These are phyloP conservation scores for Budorcas taxicolor DNA, from an alignment of 2,113 vertebrate species.

Conservation along the genomic window DNA sequence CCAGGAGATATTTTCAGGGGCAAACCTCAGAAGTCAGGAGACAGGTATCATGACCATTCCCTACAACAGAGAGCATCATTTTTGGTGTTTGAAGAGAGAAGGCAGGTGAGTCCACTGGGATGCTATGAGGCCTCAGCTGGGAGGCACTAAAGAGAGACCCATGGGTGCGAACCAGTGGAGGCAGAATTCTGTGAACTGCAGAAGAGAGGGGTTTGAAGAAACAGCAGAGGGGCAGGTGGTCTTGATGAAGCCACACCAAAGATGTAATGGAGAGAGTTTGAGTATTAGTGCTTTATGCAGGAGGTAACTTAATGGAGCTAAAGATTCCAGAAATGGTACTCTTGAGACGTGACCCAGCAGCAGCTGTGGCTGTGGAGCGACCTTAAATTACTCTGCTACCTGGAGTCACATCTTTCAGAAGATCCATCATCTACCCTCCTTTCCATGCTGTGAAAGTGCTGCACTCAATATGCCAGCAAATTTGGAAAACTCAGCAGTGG, in stretches of 20 bases:
- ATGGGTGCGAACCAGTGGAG: rapidly evolving
- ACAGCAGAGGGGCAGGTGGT: neutral
- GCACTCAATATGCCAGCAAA: too few relatives aligned
- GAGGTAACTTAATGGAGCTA: too few relatives aligned
- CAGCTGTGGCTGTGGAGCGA: rapidly evolving
- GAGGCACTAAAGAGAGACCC: rapidly evolving
- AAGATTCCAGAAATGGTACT: neutral
- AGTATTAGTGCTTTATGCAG: neutral
- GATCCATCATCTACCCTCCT: neutral
- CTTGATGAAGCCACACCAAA: neutral
- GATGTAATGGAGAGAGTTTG: neutral
- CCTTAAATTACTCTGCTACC: rapidly evolving
- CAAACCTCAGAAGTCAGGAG: neutral
- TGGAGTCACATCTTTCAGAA: neutral
- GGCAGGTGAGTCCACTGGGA: too few relatives aligned
- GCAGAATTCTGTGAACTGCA: rapidly evolving
- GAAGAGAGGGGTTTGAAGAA: neutral
- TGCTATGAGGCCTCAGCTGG: rapidly evolving
- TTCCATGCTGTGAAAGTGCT: too few relatives aligned
- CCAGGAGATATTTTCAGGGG: neutral
- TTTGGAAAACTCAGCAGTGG: too few relatives aligned
- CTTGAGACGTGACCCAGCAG: too few relatives aligned
- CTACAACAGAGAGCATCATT: rapidly evolving
- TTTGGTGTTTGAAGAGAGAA: neutral
- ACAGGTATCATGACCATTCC: rapidly evolving